Evolutionary conservation across 2,888 invertebrate genomes (phyloP).

Genomic region (Dicyrtoma fusca): DNA sequence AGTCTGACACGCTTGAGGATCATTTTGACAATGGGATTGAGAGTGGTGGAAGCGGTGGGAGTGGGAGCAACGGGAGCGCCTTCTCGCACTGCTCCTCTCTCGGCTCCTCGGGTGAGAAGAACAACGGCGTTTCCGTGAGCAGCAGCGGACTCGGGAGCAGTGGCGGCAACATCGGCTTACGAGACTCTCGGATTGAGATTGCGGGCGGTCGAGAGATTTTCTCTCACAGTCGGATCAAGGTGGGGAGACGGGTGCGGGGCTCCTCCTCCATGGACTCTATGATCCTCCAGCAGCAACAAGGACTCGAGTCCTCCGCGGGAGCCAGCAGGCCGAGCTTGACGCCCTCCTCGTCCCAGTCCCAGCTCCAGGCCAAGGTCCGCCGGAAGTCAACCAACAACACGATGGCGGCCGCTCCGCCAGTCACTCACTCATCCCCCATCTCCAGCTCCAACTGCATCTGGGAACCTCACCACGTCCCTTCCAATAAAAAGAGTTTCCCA

Average conservation of each 20-base stretch:
- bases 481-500: constrained; percentile 38
- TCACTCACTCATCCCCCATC: constrained; percentile 34
- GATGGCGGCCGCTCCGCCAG: constrained; percentile 31
- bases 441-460: constrained; percentile 32
- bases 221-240: constrained; percentile 79
- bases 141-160: constrained; percentile 37
- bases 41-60: constrained; percentile 42
- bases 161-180: constrained; percentile 43
- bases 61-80: constrained; percentile 43
- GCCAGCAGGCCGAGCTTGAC: constrained; percentile 1
- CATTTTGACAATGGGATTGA: constrained; percentile 50
- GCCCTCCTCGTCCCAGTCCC: constrained; percentile 36
- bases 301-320: background rate
- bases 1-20: constrained; percentile 52
- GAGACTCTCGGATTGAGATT: constrained; percentile 65
- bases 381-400: constrained; percentile 16
- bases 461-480: constrained; percentile 34
- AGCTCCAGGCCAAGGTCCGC: constrained; percentile 12
- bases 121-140: constrained; percentile 11
- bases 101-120: constrained; percentile 31
- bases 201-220: constrained; percentile 83
- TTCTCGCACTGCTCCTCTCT: constrained; percentile 46
- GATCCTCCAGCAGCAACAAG: constrained; percentile 10
- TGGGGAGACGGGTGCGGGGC: constrained; percentile 63
- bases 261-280: constrained; percentile 39